Evolutionary conservation across 2,797 vertebrate species (phyloP), one percentile per base, ranked within the genome.

Genomic region (Zalophus californianus): DNA sequence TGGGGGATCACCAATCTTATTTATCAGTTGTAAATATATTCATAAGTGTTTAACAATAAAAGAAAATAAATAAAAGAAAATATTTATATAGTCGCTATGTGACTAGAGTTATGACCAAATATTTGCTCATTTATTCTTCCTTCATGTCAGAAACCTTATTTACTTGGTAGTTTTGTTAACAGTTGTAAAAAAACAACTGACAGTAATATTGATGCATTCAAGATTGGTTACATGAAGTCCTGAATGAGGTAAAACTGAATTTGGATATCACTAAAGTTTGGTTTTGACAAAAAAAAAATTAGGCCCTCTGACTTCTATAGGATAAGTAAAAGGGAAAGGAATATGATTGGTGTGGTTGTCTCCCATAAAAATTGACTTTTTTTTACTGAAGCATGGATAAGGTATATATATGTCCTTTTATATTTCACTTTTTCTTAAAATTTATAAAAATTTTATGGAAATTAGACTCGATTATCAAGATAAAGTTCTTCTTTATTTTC

Each of bases 401-500:
- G 20, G 7, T 58, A 58, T 90, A 94, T 58, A 58, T 75, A 77
- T 64, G 10, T 80, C 41, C 8, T 86, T 97, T 93, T 80, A 11
- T 90, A 75, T 91, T 95, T 84, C 32, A 73, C 35, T 79, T 95
- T 95, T 84, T 92, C 58, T 80, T 86, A 86, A 96, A 78, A 38
- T 72, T 91, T 32, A 87, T 86, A 79, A 94, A 96, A 88, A 84
- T 86, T 75, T 85, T 87, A 86, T 60, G 15, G 52, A 18, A 94
- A 92, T 27, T 95, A 97, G 98, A 95, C 96, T 96, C 97, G 84
- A 94, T 97, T 98, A 78, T 96, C 94, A 85, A 88, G 80, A 48
- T 98, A 96, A 98, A 88, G 93, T 93, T 97, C 60, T 96, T 97
- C 96, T 96, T 99, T 98, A 86, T 96, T 98, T 98, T 90, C 98